Percentiles rank a stretch among this genome's conserved stretches.
These are phyloP conservation scores for Diglossa cyanea DNA, from an alignment of 2,797 vertebrate species.

Conservation along the genomic window DNA sequence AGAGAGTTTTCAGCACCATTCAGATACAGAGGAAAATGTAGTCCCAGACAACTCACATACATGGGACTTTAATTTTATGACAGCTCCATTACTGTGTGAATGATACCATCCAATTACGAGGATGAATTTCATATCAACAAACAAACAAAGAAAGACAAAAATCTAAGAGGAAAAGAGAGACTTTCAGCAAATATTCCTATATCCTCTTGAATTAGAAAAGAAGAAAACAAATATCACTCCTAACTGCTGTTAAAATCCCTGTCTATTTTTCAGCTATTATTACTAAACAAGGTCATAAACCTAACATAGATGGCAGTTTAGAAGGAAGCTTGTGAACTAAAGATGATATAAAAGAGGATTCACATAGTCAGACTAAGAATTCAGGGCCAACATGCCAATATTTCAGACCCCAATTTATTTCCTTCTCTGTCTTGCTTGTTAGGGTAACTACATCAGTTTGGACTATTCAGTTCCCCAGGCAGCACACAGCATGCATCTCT, in stretches of 20 bases:
- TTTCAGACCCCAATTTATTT: background rate
- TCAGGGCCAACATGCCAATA: background rate
- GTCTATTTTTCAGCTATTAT: background rate
- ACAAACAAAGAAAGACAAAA: background rate
- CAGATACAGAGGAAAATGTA: background rate
- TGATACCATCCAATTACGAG: background rate
- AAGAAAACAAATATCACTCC: background rate
- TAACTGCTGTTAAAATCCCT: background rate
- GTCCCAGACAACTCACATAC: fast-evolving
- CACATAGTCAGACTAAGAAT: background rate
- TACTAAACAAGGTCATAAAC: background rate
- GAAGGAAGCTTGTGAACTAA: background rate
- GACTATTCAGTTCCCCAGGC: background rate
- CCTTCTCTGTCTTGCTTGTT: background rate
- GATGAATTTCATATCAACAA: background rate
- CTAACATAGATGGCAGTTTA: background rate
- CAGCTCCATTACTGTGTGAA: background rate
- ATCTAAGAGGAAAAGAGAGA: background rate
- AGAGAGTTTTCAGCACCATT: background rate
- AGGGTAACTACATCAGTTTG: background rate
- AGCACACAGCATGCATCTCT: background rate
- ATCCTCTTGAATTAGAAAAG: background rate
- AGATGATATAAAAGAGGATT: background rate
- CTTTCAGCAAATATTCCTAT: background rate
- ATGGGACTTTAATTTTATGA: background rate